Conservation (phyloP, 2,888 invertebrate species). For the Gryllus longicercus region DNA sequence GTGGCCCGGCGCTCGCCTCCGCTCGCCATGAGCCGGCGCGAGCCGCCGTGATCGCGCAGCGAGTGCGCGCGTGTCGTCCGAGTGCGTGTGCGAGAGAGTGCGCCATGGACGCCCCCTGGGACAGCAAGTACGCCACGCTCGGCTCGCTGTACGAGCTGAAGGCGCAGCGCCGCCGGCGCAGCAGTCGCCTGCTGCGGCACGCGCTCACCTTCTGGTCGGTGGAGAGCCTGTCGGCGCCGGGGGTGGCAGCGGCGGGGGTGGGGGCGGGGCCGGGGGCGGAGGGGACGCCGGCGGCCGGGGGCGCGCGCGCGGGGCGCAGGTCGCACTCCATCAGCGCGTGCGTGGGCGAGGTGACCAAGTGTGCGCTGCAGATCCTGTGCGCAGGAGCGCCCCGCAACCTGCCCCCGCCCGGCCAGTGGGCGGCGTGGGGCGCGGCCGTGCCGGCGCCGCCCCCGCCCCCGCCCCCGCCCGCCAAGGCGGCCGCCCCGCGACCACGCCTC, state of each 20-base stretch:
- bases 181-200: conserved; percentile 28
- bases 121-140: conserved; percentile 32
- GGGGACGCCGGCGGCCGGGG: not conserved
- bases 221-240: conserved; percentile 25
- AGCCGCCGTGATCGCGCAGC: not conserved
- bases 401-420: conserved; percentile 28
- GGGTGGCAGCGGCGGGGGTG: not conserved
- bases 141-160: conserved; percentile 36
- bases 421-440: not conserved
- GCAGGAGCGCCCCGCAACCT: conserved; percentile 19
- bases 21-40: not conserved
- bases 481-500: not conserved
- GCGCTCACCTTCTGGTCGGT: conserved; percentile 35
- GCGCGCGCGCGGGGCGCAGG: conserved; percentile 20
- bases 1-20: too few species aligned
- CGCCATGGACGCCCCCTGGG: conserved; percentile 23
- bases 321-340: conserved; percentile 38
- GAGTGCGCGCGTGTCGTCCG: not conserved
- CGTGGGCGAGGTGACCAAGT: conserved; percentile 38
- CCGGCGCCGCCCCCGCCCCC: not conserved
- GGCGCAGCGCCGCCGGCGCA: conserved; percentile 27
- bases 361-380: conserved; percentile 39
- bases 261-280: not conserved
- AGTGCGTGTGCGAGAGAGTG: not conserved
- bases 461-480: conserved; percentile 21